Conservation (phyloP, 1,140 invertebrate genomes). For the Nixonia krombeini region DNA sequence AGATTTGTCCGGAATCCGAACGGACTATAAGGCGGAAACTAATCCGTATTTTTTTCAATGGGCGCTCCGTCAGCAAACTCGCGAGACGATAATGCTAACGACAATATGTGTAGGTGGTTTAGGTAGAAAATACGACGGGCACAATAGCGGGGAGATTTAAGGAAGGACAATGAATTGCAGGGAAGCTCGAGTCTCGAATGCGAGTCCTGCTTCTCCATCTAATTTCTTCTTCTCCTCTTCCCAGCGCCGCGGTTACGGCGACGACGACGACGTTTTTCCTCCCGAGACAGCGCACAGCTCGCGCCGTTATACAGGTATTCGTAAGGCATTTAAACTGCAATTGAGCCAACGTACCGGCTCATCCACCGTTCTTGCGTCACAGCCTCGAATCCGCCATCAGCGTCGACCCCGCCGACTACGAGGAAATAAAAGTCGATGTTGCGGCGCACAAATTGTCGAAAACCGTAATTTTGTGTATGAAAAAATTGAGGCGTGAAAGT, state of each 20-base stretch:
- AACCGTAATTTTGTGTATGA: constrained; percentile 22
- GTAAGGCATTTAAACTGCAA: constrained; percentile 34
- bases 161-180: constrained; percentile 40
- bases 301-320: constrained; percentile 31
- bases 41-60: constrained; percentile 27
- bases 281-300: no score
- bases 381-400: constrained; percentile 20
- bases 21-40: constrained; percentile 26
- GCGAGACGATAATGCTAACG: constrained; percentile 37
- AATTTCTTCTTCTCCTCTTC: constrained; percentile 6
- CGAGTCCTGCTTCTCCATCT: constrained; percentile 14
- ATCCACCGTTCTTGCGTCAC: constrained; percentile 25
- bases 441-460: constrained; percentile 22
- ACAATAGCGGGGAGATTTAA: constrained; percentile 36
- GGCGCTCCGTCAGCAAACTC: constrained; percentile 26
- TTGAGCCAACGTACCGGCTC: constrained; percentile 29
- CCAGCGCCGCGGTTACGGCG: background rate
- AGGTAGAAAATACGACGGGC: constrained; percentile 24
- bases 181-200: constrained; percentile 10
- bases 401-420: constrained; percentile 26
- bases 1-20: constrained; percentile 24
- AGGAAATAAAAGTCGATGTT: constrained; percentile 32
- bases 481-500: constrained; percentile 26
- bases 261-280: constrained; percentile 22
- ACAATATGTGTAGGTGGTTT: constrained; percentile 30